Percentiles rank a stretch among this genome's conserved stretches.
Evolutionary conservation across 2,113 vertebrate species (phyloP).

Genomic region (Uria aalge): DNA sequence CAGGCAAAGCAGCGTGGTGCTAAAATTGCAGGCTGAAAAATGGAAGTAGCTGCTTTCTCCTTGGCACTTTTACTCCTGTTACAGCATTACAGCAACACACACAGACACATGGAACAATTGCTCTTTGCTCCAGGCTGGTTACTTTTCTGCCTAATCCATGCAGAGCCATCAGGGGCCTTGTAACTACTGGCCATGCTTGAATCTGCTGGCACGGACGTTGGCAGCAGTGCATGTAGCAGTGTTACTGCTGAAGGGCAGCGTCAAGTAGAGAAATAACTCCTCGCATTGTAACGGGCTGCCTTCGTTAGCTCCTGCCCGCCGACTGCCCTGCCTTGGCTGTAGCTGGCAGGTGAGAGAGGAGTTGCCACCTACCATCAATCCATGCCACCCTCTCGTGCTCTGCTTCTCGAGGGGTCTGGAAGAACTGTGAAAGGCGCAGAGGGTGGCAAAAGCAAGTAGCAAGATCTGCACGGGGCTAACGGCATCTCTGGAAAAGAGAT

Average conservation of each 20-base stretch:
- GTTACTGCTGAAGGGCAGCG: not conserved
- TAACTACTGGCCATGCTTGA: not conserved
- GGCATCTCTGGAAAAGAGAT: not conserved
- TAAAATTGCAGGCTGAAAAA: not conserved
- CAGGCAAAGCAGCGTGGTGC: not conserved
- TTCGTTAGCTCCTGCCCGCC: not conserved
- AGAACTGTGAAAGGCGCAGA: not conserved
- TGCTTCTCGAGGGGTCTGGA: not conserved
- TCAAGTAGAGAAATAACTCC: not conserved
- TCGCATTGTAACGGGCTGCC: not conserved
- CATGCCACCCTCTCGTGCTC: fast-evolving
- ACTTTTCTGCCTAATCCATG: not conserved
- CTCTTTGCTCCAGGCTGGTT: not conserved
- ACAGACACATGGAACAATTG: not conserved
- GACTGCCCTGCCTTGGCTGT: not conserved
- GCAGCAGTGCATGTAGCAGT: not conserved
- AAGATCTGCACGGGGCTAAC: not conserved
- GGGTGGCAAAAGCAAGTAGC: not conserved
- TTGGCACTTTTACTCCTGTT: not conserved
- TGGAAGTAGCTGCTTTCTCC: not conserved
- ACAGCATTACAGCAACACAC: not conserved
- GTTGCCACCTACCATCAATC: not conserved
- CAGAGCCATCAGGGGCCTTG: not conserved
- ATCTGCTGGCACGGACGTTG: not conserved
- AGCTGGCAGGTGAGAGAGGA: not conserved